Percentiles rank a stretch among this genome's conserved stretches.
Evolutionary conservation across 1,140 invertebrate species (phyloP).

Genomic region (Megalopta genalis): DNA sequence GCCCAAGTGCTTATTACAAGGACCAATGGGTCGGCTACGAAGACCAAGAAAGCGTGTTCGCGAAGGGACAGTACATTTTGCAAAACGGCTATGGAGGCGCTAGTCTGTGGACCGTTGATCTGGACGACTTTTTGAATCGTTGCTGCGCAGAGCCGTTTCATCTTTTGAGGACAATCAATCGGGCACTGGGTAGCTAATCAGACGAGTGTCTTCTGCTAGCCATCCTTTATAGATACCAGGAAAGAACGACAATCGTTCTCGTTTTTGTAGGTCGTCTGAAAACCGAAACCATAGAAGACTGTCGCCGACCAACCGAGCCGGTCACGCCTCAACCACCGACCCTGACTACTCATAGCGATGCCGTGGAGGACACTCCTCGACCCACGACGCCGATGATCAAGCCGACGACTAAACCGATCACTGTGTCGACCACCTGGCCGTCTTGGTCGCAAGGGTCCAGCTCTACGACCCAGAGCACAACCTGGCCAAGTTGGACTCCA

Average conservation of each 20-base stretch:
- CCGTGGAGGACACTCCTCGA: slow-evolving; percentile 62
- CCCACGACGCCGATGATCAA: slow-evolving; percentile 75
- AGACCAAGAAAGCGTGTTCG: slow-evolving; percentile 86
- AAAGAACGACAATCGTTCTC: too few relatives aligned
- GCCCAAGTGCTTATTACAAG: slow-evolving; percentile 88
- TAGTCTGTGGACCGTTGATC: slow-evolving; percentile 94
- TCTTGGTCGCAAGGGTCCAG: slow-evolving; percentile 70
- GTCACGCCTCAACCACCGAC: slow-evolving; percentile 86
- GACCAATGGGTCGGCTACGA: slow-evolving; percentile 97
- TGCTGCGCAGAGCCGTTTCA: slow-evolving; percentile 90
- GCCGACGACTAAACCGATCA: slow-evolving; percentile 34
- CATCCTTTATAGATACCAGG: too few relatives aligned
- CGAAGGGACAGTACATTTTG: slow-evolving; percentile 89
- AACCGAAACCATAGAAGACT: slow-evolving; percentile 79
- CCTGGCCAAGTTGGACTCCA: slow-evolving; percentile 64
- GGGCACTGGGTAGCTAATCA: slow-evolving; percentile 82
- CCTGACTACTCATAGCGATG: slow-evolving; percentile 82
- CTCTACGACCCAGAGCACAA: slow-evolving; percentile 63
- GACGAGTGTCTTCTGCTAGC: slow-evolving; percentile 79
- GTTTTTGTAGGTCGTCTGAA: slow-evolving; percentile 78
- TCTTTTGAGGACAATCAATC: slow-evolving; percentile 86
- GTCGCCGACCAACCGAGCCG: slow-evolving; percentile 84
- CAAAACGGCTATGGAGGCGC: slow-evolving; percentile 88
- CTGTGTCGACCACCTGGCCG: slow-evolving; percentile 68
- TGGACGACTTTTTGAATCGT: slow-evolving; percentile 92